Evolutionary conservation across 1,140 invertebrate species (phyloP), one percentile per base, ranked within the genome.

Genomic region (Hydropsyche tenuis): DNA sequence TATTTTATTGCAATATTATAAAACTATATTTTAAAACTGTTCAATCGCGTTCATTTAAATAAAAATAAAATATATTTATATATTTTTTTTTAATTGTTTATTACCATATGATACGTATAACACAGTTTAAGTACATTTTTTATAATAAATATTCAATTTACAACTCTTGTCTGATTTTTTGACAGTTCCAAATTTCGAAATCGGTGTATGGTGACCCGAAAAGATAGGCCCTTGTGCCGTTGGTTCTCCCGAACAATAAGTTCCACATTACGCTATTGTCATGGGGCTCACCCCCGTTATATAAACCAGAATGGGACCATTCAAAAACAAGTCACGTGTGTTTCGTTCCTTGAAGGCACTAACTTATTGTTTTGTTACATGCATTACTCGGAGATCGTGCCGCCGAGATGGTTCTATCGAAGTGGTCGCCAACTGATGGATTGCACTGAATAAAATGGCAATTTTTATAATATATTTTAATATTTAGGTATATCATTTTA

Each of bases 281-380:
- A 73, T 73, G 71, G 71, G 71, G 63, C 70, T 68, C 48, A 71
- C 70, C 70, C 48, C 23, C 73, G 70, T 73, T 73, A 73, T 73
- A 73, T 73, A 73, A 73, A 73, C 71, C 71, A 73, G 45, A 62
- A 69, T 66, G 70, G 74, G 70, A 56, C 46, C 71, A 76, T 76
- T 63, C 56, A 69, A 45, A 73, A 51, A 42, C 75, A 42, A 72
- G 75, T 73, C 75, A 76, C 75, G 75, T 69, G 74, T 46, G 37
- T 56, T 45, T 45, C 23, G 48, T 69, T 72, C 45, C 72, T 70
- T 66, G 51, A 73, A 69, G 72, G 70, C 71, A 62, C 74, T 75
- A 75, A 75, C 74, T 75, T 76, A 76, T 73, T 76, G 75, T 76
- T 73, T 71, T 53, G 66, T 65, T 69, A 73, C 74, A 69, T 73